Base-by-base conservation (phyloP, 2,888 invertebrate genomes). In the Julus scandinavius region DNA sequence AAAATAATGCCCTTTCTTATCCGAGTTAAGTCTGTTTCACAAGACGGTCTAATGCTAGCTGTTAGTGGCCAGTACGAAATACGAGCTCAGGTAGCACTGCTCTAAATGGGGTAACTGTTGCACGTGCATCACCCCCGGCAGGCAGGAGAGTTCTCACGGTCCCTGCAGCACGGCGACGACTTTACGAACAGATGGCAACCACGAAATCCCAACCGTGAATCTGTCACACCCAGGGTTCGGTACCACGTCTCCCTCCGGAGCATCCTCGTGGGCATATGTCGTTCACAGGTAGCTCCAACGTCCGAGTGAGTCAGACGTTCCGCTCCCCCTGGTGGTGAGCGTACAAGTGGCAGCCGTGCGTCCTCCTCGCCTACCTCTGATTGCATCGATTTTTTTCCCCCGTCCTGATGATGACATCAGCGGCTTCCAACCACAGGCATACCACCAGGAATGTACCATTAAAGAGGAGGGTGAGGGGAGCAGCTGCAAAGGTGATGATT, bases 361-460 rank as follows among this genome's bases (percentile, higher is more conserved):
- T 58, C 63, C 63, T 17, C 72, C 29, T 72, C 54, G 13, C 54
- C 11, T n/a, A 80, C 80, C 80, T 80, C 80, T 38, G 80, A 80
- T 80, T 80, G 80, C 80, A 80, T 80, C 80, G 80, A 80, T 80
- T 80, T 80, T 80, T 80, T 80, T 80, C n/a, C 9, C 7, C 5
- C 80, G 80, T 38, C 38, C 80, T 38, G 80, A 80, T 80, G 80
- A 80, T 80, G 80, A 80, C 80, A 80, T 80, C 80, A 38, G 80
- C 80, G 80, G 80, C 80, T 80, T 38, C 80, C 80, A 80, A 80
- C 80, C 80, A 38, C 80, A 38, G 80, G 80, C 80, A 80, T 13
- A 80, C 80, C 80, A 38, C 80, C 80, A 80, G 80, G 80, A 80
- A 80, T 80, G 80, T 80, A 40, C 80, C 80, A 80, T 29, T 80